These are phyloP conservation scores for Moxostoma hubbsi DNA, from an alignment of 2,797 vertebrate genomes.

Conservation along the genomic window DNA sequence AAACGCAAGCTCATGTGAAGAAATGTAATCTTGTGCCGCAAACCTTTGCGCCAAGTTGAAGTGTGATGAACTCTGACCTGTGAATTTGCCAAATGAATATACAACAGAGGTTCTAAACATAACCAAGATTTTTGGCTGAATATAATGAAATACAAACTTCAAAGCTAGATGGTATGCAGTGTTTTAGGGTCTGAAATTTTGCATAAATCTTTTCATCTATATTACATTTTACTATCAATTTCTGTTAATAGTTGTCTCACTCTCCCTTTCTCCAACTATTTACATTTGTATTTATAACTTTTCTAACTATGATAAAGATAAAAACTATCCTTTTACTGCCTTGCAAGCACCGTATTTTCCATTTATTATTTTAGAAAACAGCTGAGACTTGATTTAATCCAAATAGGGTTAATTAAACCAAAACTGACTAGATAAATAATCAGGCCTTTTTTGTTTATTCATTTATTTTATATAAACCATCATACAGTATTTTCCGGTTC, in stretches of 20 bases:
- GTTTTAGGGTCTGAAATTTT: no score
- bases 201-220: not conserved
- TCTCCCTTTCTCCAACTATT: not conserved
- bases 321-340: not conserved
- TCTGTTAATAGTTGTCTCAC: not conserved
- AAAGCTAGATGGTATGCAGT: no score
- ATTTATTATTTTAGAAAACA: no score
- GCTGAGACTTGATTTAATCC: constrained; percentile 19
- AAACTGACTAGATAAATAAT: constrained; percentile 8
- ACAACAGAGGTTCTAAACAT: no score
- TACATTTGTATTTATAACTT: not conserved
- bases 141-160: no score
- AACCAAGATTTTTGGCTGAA: no score
- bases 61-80: no score
- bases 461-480: not conserved
- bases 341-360: not conserved
- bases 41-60: no score
- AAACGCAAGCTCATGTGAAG: no score
- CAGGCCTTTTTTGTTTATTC: not conserved
- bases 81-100: no score
- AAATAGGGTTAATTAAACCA: not conserved
- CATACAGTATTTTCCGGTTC: not conserved
- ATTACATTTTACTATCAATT: not conserved
- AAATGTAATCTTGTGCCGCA: no score
- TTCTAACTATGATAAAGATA: not conserved